These are phyloP conservation scores for Pemphigus obesinymphae DNA, from an alignment of 1,140 invertebrate species.

Conservation along the genomic window DNA sequence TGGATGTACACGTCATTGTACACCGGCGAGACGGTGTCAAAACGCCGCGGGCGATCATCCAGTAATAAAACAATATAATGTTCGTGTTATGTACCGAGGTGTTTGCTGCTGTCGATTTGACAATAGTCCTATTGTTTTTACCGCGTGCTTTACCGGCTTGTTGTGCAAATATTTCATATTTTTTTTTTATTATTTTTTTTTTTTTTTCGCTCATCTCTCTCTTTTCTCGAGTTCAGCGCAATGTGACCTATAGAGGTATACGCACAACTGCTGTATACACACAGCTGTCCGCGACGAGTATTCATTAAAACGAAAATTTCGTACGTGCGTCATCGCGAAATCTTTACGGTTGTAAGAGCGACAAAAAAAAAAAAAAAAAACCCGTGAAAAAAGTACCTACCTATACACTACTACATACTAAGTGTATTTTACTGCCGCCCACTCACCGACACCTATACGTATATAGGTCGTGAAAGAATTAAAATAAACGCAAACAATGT, in stretches of 20 bases:
- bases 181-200: too few relatives aligned
- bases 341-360: background rate
- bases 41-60: constrained; percentile 6
- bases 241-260: too few relatives aligned
- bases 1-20: constrained; percentile 23
- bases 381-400: background rate
- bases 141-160: background rate
- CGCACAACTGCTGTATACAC: background rate
- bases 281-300: background rate
- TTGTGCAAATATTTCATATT: constrained; percentile 3
- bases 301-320: background rate
- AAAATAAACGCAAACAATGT: too few relatives aligned
- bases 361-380: background rate
- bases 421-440: too few relatives aligned
- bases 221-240: background rate
- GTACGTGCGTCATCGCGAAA: background rate
- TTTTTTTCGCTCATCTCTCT: too few relatives aligned
- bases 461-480: too few relatives aligned
- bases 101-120: background rate
- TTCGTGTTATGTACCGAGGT: constrained; percentile 3
- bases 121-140: constrained; percentile 3
- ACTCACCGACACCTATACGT: too few relatives aligned
- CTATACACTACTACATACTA: too few relatives aligned
- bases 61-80: constrained; percentile 19
- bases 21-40: background rate